phyloP scores from a whole-genome alignment of 1,140 invertebrate species.

The Dufourea novaeangliae region DNA sequence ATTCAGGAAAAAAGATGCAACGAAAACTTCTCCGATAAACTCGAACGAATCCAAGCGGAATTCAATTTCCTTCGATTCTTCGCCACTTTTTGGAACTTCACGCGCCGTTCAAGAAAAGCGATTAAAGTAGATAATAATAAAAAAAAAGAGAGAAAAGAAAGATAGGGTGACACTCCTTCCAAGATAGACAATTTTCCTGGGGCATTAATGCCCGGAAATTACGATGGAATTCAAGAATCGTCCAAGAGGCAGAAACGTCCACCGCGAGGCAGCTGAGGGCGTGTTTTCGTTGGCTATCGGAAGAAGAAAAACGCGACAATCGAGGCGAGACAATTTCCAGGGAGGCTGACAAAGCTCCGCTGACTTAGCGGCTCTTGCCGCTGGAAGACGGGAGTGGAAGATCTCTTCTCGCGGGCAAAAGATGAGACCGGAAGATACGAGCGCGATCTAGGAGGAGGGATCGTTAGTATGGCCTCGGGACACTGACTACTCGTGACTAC shows the following conservation, averaged over 20 bases:
- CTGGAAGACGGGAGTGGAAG: slow-evolving; percentile 21
- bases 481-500: slow-evolving; percentile 55
- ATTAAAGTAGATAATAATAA: no score
- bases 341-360: slow-evolving; percentile 18
- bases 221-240: background rate
- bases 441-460: slow-evolving; percentile 57
- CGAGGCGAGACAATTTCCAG: background rate
- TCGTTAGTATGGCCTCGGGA: slow-evolving; percentile 60
- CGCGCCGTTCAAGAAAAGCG: background rate
- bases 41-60: no score
- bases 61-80: background rate
- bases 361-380: background rate
- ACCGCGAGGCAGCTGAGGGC: background rate
- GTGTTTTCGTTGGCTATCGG: background rate
- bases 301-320: slow-evolving; percentile 3
- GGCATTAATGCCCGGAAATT: slow-evolving; percentile 21
- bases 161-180: background rate
- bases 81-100: background rate
- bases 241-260: background rate
- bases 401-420: slow-evolving; percentile 17
- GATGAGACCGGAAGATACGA: slow-evolving; percentile 51
- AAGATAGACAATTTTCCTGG: background rate
- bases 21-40: no score
- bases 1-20: no score
- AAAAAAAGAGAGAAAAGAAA: no score